phyloP scores from a whole-genome alignment of 1,140 invertebrate species.

The Rhyzopertha dominica region DNA sequence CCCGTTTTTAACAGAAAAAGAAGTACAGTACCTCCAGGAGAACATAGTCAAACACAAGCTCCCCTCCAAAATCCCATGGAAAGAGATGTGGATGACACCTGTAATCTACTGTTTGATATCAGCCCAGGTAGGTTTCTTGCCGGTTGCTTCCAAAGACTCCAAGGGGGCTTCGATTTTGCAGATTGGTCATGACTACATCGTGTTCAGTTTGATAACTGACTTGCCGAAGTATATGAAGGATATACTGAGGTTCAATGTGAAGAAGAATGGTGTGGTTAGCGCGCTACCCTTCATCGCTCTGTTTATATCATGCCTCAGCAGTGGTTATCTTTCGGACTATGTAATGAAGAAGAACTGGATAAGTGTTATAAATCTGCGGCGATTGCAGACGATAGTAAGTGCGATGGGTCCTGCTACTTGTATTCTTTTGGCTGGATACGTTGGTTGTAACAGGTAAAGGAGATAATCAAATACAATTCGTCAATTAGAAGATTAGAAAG shows the following conservation, averaged over 20 bases:
- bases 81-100: no score
- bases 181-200: slow-evolving; percentile 23
- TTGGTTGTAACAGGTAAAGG: slow-evolving; percentile 21
- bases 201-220: slow-evolving; percentile 19
- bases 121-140: slow-evolving; percentile 20
- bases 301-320: slow-evolving; percentile 12
- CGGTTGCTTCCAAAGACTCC: no score
- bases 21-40: slow-evolving; percentile 11
- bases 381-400: slow-evolving; percentile 18
- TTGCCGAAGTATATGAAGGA: slow-evolving; percentile 27
- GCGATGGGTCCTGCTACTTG: slow-evolving; percentile 13
- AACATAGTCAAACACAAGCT: slow-evolving; percentile 9
- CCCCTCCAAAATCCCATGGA: no score
- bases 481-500: no score
- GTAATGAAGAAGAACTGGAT: slow-evolving; percentile 4
- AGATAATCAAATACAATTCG: no score
- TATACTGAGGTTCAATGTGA: slow-evolving; percentile 20
- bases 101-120: slow-evolving; percentile 11
- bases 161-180: no score
- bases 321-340: slow-evolving; percentile 8
- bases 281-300: slow-evolving; percentile 22
- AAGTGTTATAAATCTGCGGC: slow-evolving; percentile 6
- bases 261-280: slow-evolving; percentile 14
- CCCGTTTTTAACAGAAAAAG: slow-evolving; percentile 19
- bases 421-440: slow-evolving; percentile 13